Conservation (phyloP, 1,140 invertebrate genomes). For the Bombus turneri region DNA sequence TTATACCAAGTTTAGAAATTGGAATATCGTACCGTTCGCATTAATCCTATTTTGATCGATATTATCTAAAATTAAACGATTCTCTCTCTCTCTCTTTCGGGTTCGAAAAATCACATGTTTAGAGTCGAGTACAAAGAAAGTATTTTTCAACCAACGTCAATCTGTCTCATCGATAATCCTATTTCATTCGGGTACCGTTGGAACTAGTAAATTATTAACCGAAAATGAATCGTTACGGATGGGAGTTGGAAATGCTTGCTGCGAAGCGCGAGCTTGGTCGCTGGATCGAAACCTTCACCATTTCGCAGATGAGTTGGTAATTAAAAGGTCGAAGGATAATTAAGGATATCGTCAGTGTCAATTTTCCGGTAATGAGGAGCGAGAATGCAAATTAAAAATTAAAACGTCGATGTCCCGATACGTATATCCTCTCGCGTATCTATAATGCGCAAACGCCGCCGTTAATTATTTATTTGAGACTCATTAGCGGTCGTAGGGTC, state of each 20-base stretch:
- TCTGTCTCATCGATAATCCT: background rate
- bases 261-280: background rate
- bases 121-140: background rate
- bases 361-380: slow-evolving; percentile 44
- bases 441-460: slow-evolving; percentile 12
- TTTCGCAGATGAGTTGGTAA: slow-evolving; percentile 12
- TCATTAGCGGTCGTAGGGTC: slow-evolving; percentile 11
- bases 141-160: background rate
- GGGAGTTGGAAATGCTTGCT: background rate
- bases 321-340: slow-evolving; percentile 45
- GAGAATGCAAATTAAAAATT: slow-evolving; percentile 47
- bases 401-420: slow-evolving; percentile 15
- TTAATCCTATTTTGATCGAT: background rate
- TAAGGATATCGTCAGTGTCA: slow-evolving; percentile 35
- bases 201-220: slow-evolving; percentile 27
- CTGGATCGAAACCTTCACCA: slow-evolving; percentile 23
- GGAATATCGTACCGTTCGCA: background rate
- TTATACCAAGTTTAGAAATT: background rate
- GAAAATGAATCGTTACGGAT: background rate
- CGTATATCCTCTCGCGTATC: background rate
- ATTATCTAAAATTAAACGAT: background rate
- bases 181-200: background rate
- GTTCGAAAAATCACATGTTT: background rate
- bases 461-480: slow-evolving; percentile 51
- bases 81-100: background rate